Conservation (phyloP, 2,113 vertebrate genomes). For the Etia nguti region DNA sequence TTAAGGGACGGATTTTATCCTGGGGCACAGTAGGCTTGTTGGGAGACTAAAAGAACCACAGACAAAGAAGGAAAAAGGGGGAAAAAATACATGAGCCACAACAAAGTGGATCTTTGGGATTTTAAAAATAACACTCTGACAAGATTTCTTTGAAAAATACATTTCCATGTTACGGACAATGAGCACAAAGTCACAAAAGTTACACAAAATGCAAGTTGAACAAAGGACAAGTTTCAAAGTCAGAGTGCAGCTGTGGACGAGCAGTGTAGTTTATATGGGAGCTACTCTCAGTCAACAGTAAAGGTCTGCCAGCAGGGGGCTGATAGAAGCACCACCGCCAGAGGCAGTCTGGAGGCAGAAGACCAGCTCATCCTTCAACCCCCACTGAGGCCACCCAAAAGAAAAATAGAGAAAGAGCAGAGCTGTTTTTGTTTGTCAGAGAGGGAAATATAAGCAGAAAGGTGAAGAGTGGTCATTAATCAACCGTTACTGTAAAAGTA, state of each 20-base stretch:
- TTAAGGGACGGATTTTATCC: conserved; percentile 95
- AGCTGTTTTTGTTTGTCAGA: conserved; percentile 10
- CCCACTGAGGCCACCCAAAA: conserved; percentile 32
- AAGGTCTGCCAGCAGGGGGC: conserved; percentile 61
- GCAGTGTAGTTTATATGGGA: conserved; percentile 16
- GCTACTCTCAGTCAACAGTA: conserved; percentile 51
- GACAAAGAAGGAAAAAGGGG: neutral
- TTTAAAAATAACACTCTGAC: conserved; percentile 11
- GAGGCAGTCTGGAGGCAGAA: conserved; percentile 46
- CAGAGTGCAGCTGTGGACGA: conserved; percentile 9
- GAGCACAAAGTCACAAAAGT: conserved; percentile 39
- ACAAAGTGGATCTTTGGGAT: neutral
- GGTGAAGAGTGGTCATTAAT: conserved; percentile 26
- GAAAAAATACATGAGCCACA: neutral
- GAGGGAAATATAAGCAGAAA: neutral
- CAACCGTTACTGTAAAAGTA: conserved; percentile 34
- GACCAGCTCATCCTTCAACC: conserved; percentile 43
- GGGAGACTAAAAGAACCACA: conserved; percentile 78
- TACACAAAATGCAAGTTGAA: conserved; percentile 6
- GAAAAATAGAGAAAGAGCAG: neutral
- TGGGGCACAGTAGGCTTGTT: conserved; percentile 86
- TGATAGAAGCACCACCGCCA: conserved; percentile 53
- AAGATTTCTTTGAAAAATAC: neutral
- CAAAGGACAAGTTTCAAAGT: conserved; percentile 34
- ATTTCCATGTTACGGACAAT: neutral